Base-by-base conservation (phyloP, 2,797 vertebrate genomes). In the Malurus splendens region DNA sequence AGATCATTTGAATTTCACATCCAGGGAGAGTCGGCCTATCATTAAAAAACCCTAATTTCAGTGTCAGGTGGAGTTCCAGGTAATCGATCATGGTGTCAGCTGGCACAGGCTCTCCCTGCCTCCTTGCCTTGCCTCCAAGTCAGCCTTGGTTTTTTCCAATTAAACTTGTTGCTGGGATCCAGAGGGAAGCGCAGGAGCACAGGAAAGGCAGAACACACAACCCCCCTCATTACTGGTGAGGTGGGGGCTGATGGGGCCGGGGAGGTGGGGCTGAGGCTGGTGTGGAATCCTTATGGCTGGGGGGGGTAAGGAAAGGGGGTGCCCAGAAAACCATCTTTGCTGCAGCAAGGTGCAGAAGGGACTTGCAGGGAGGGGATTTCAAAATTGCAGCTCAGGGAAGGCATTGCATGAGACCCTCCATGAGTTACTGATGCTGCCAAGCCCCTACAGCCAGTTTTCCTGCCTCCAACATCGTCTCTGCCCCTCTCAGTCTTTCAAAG, bases 1-100 rank as follows among this genome's bases (percentile, higher is more conserved):
- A 98, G 98, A 98, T 98, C 98, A 98, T 98, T 98, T 98, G 98
- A 98, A 98, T 98, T 98, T 98, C 97, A 98, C 98, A 98, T 98
- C 98, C 98, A 98, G 97, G 97, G 98, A 98, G 98, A 98, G 97
- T 97, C 98, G 97, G 98, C 97, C 98, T 98, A 97, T 98, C 98
- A 98, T 98, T 98, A 98, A 98, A 98, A 98, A 98, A 97, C 96
- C 97, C 97, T 98, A 98, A 98, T 98, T 98, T 98, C 98, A 97
- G 97, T 98, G 98, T 98, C 98, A 98, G 98, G 98, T 98, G 96
- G 97, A 98, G 97, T 98, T 98, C 98, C 98, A 98, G 97, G 97
- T 98, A 98, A 98, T 99, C 98, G 98, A 98, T 98, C 98, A 98
- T 98, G 97, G 97, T 98, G 98, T 98, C 98, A 98, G 97, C 96